phyloP scores from a whole-genome alignment of 2,797 vertebrate genomes.

The Amblyraja radiata region DNA sequence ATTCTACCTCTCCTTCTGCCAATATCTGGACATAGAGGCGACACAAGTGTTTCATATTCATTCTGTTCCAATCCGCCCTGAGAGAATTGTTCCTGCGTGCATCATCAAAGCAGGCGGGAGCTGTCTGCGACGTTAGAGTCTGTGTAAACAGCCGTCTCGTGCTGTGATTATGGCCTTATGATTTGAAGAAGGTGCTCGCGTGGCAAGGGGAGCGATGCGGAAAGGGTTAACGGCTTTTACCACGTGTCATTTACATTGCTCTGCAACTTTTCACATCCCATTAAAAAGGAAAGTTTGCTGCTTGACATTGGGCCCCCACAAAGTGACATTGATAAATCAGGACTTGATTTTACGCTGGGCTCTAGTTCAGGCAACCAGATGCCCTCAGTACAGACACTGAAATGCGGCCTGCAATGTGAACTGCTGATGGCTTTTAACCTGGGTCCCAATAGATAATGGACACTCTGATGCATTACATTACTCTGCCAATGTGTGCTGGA shows the following conservation, averaged over 20 bases:
- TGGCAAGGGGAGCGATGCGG: no score
- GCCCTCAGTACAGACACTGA: background rate
- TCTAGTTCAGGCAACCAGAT: background rate
- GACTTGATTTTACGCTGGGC: background rate
- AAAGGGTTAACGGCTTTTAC: background rate
- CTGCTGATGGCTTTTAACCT: background rate
- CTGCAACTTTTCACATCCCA: background rate
- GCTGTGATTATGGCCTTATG: background rate
- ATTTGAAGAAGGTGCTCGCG: background rate
- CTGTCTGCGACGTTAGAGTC: background rate
- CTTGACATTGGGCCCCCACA: background rate
- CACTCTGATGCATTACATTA: background rate
- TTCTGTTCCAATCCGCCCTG: background rate
- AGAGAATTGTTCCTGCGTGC: no score
- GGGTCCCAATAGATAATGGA: background rate
- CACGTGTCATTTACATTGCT: background rate
- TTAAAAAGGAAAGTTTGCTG: conserved; percentile 1
- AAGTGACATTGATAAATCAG: conserved; percentile 34
- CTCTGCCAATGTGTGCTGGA: background rate
- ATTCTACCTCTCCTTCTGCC: background rate
- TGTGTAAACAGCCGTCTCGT: background rate
- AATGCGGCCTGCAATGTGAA: background rate
- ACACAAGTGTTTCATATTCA: background rate
- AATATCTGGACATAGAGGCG: background rate
- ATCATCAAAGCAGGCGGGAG: background rate